Conservation (phyloP, 2,888 invertebrate species). For the Volucella zonaria region DNA sequence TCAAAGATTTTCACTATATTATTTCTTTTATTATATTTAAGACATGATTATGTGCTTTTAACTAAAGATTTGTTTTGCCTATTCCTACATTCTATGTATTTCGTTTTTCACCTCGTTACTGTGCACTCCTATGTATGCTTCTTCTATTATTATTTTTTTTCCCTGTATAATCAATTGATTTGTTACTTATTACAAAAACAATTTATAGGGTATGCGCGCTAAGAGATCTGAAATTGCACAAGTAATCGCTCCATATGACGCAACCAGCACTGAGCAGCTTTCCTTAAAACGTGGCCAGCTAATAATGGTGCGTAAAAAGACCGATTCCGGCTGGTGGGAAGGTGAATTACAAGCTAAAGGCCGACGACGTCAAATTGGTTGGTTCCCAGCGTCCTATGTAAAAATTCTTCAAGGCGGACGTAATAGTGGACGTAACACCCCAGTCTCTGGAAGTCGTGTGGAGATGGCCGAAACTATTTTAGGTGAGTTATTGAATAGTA, state of each 20-base stretch:
- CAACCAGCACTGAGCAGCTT: constrained; percentile 95
- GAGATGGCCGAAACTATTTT: constrained; percentile 84
- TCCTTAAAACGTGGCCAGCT: constrained; percentile 95
- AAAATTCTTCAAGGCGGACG: constrained; percentile 90
- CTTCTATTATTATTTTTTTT: neutral
- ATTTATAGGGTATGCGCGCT: constrained; percentile 84
- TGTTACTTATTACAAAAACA: constrained; percentile 14
- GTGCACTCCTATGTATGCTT: constrained; percentile 42
- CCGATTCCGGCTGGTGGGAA: constrained; percentile 99
- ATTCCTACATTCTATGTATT: constrained; percentile 37
- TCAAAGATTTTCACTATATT: constrained; percentile 71
- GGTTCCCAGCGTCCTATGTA: constrained; percentile 99
- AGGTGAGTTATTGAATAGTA: constrained; percentile 75
- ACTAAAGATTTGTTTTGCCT: constrained; percentile 56
- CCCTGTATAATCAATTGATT: constrained; percentile 30
- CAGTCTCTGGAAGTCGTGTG: constrained; percentile 88
- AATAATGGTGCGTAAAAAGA: constrained; percentile 97
- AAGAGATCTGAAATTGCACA: constrained; percentile 96
- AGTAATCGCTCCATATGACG: constrained; percentile 96
- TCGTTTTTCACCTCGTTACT: constrained; percentile 43
- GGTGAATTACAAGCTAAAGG: constrained; percentile 97
- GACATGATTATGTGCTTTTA: constrained; percentile 44
- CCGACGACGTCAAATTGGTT: constrained; percentile 95
- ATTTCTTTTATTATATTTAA: constrained; percentile 37
- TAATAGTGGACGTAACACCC: constrained; percentile 89